Evolutionary conservation across 2,113 vertebrate genomes (phyloP).

Genomic region (Otus sunia): DNA sequence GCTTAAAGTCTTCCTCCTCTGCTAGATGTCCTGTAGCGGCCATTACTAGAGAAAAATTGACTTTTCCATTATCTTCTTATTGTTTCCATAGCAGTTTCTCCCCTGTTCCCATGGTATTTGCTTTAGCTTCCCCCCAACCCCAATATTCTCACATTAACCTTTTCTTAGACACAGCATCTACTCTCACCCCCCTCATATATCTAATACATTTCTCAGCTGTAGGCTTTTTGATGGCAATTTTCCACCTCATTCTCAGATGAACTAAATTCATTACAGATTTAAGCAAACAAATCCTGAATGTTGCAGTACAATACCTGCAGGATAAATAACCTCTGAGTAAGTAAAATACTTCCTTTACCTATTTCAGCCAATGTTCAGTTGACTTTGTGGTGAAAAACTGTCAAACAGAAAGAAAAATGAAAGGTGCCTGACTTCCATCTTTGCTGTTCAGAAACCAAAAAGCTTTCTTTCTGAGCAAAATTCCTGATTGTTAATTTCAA

Average conservation of each 20-base stretch:
- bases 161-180: not conserved
- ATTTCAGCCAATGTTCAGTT: not conserved
- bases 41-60: conserved; percentile 7
- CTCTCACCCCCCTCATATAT: not conserved
- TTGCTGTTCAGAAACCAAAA: not conserved
- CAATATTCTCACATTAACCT: conserved; percentile 11
- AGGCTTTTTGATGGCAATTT: not conserved
- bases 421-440: not conserved
- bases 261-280: not conserved
- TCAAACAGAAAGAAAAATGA: not conserved
- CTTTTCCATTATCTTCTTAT: conserved; percentile 30
- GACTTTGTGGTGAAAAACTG: not conserved
- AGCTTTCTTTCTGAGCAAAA: not conserved
- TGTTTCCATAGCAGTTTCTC: conserved; percentile 32
- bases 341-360: not conserved
- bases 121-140: not conserved
- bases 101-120: not conserved
- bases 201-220: conserved; percentile 5
- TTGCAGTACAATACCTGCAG: not conserved
- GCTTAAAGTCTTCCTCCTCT: not conserved
- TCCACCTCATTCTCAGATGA: conserved; percentile 5
- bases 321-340: not conserved
- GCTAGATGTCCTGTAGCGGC: not conserved
- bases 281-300: not conserved
- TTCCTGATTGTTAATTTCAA: not conserved